Base-by-base conservation (phyloP, 2,797 vertebrate genomes). In the Fistularia tabacaria region DNA sequence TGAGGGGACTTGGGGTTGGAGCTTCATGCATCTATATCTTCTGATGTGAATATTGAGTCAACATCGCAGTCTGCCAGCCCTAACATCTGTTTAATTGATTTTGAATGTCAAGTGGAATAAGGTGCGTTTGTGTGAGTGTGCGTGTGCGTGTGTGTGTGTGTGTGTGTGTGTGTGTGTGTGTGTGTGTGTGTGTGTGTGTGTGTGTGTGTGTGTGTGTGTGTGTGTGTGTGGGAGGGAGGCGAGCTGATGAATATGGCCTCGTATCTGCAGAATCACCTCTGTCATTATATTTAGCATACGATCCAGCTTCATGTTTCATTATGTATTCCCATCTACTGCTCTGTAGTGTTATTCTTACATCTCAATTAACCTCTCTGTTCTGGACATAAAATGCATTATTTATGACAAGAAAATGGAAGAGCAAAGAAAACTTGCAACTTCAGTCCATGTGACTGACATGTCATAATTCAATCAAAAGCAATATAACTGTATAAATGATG, bases 81-180 rank as follows among this genome's bases (percentile, higher is more conserved):
- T 78, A 80, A 88, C 79, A 86, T 80, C 76, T 76, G 77, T 84
- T 85, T 77, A 84, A 88, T 88, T 84, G 85, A 89, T 89, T 89
- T 75, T 73, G 70, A 85, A 81, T 86, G 83, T 83, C 78, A 80
- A 79, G 72, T 77, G 73, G 64, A 74, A 73, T 71, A 71, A 76
- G 62, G 11, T 46, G 47, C 39, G 38, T 57, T 10, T 49, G 37
- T 10, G 50, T 59, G 46, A 49, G 60, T 73, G 69, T 50, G 46
- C 40, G n/a, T 38, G 10, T 50, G 59, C 38, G 45, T 47, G 46
- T 54, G 14, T 47, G 48, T 42, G 10, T 13, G 38, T 54, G 54
- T 57, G 57, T 57, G 53, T 59, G 60, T n/a, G 12, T 57, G 7
- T 57, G 39, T 10, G 10, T 25, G 25, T 25, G 25, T 25, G 25